phyloP scores from a whole-genome alignment of 2,113 vertebrate species.

The Loxodonta africana region DNA sequence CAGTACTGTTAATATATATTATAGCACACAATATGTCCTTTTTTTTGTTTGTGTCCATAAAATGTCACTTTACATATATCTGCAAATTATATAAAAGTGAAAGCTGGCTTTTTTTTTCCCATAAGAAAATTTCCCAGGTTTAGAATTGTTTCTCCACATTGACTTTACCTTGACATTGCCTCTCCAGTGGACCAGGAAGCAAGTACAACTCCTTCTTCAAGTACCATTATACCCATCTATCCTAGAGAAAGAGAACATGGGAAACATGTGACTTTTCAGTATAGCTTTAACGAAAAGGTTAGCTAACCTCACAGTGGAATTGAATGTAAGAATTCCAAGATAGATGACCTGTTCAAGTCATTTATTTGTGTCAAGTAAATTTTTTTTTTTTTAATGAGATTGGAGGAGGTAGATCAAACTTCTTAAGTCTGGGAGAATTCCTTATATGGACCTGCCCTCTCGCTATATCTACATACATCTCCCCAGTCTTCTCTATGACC shows the following conservation, averaged over 20 bases:
- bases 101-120: neutral
- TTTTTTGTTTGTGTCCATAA: neutral
- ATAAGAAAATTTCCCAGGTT: neutral
- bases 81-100: neutral
- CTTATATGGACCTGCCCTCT: neutral
- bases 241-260: neutral
- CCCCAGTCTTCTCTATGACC: fast-evolving
- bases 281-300: neutral
- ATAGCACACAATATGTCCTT: neutral
- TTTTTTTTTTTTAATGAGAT: neutral
- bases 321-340: neutral
- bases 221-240: neutral
- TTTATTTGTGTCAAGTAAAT: neutral
- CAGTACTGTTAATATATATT: neutral
- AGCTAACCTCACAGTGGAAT: neutral
- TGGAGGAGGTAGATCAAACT: fast-evolving
- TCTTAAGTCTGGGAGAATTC: neutral
- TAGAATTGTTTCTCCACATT: neutral
- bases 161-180: neutral
- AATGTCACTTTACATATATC: neutral
- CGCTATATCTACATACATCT: neutral
- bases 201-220: neutral
- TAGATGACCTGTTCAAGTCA: neutral
- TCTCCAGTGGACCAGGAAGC: neutral
- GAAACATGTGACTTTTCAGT: neutral